Evolutionary conservation across 2,888 invertebrate species (phyloP).

Genomic region (Steinernema scapterisci): DNA sequence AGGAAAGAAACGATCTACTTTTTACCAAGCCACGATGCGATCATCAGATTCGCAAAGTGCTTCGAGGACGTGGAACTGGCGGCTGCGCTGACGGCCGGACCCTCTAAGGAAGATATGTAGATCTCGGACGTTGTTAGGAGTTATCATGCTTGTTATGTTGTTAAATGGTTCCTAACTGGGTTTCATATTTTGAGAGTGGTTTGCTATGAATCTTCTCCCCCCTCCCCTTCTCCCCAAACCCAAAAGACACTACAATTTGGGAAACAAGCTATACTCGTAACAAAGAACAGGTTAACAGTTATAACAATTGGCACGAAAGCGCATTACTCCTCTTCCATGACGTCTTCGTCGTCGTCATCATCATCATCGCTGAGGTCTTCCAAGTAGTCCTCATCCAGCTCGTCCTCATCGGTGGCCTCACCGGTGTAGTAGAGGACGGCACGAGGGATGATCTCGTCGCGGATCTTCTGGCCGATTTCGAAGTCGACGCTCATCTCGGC

Average conservation of each 20-base stretch:
- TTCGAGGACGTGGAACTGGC: conserved; percentile 25
- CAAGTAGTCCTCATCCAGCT: conserved; percentile 30
- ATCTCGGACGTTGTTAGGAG: background rate
- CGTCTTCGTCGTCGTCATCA: conserved; percentile 20
- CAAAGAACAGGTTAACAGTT: background rate
- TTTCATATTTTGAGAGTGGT: too few relatives aligned
- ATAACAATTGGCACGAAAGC: background rate
- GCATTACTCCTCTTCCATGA: background rate
- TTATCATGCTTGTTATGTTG: background rate
- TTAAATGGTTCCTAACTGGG: too few relatives aligned
- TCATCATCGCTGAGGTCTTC: conserved; percentile 28
- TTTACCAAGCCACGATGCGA: background rate
- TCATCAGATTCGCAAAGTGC: conserved; percentile 21
- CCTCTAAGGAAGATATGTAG: background rate
- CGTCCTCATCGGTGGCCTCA: conserved; percentile 32
- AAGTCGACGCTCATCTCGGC: conserved; percentile 37
- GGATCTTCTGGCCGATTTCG: conserved; percentile 23
- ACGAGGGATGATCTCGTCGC: conserved; percentile 38
- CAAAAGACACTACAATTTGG: too few relatives aligned
- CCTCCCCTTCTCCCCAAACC: too few relatives aligned
- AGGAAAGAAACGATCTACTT: conserved; percentile 22
- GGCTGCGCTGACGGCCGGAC: conserved; percentile 3
- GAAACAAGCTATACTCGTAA: too few relatives aligned
- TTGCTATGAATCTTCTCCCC: too few relatives aligned
- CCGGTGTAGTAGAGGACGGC: conserved; percentile 40